These are phyloP conservation scores for Procambarus clarkii DNA, from an alignment of 1,140 invertebrate species.

Conservation along the genomic window DNA sequence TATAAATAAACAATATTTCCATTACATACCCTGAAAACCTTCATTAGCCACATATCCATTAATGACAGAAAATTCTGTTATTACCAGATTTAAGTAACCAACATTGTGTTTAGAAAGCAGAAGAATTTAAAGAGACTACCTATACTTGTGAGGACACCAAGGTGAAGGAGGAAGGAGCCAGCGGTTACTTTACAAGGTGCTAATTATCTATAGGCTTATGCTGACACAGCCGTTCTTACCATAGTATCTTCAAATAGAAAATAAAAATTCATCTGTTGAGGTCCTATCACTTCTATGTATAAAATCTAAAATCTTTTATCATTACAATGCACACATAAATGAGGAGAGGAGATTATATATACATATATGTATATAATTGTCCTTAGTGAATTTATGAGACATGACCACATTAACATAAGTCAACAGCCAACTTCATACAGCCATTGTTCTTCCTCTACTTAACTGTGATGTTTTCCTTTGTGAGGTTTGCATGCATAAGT, in stretches of 20 bases:
- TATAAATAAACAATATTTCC: constrained; percentile 13
- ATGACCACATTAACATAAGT: constrained; percentile 40
- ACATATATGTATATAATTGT: constrained; percentile 32
- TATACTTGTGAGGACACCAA: constrained; percentile 17
- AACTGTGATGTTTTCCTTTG: constrained; percentile 1
- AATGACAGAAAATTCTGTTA: neutral
- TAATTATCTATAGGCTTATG: constrained; percentile 41
- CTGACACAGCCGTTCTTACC: constrained; percentile 61
- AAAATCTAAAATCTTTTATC: constrained; percentile 68
- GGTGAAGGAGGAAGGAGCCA: constrained; percentile 3
- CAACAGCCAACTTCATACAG: constrained; percentile 11
- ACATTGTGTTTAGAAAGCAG: constrained; percentile 22
- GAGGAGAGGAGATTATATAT: constrained; percentile 42
- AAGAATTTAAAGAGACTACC: neutral
- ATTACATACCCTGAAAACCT: constrained; percentile 16
- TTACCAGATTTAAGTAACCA: constrained; percentile 31
- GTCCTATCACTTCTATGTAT: constrained; percentile 60
- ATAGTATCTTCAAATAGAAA: constrained; percentile 62
- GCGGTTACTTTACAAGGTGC: constrained; percentile 28
- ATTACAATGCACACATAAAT: constrained; percentile 62
- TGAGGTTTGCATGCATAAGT: constrained; percentile 26
- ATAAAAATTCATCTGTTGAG: constrained; percentile 65
- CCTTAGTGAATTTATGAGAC: constrained; percentile 25
- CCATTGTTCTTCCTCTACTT: neutral
- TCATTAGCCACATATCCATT: constrained; percentile 26